Percentiles rank a stretch among this genome's conserved stretches.
These are phyloP conservation scores for Marmota monax DNA, from an alignment of 2,113 vertebrate species.

Conservation along the genomic window DNA sequence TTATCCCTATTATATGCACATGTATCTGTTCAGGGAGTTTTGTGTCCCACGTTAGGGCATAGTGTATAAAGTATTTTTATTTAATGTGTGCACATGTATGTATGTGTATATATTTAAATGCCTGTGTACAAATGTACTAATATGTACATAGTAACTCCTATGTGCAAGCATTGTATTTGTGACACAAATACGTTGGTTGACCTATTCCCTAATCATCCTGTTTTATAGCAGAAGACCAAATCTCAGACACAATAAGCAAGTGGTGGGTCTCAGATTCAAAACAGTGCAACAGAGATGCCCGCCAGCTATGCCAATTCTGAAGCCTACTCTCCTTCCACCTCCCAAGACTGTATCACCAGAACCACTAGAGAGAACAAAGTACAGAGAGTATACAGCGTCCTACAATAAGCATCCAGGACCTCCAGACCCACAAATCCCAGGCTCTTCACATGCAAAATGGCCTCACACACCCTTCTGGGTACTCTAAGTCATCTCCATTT, in stretches of 20 bases:
- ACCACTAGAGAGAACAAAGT: neutral
- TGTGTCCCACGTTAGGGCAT: neutral
- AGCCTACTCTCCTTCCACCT: neutral
- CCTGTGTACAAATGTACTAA: neutral
- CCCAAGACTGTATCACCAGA: neutral
- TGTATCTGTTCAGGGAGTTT: neutral
- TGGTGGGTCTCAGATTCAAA: neutral
- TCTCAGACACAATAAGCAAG: conserved; percentile 2
- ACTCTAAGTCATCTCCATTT: neutral
- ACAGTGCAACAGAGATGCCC: neutral
- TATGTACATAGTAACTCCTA: neutral
- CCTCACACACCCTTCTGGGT: too few relatives aligned
- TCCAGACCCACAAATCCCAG: too few relatives aligned
- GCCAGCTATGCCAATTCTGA: neutral
- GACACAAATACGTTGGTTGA: neutral
- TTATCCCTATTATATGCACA: neutral
- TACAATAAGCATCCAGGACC: too few relatives aligned
- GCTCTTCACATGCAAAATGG: neutral
- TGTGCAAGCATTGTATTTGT: neutral
- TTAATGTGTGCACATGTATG: neutral
- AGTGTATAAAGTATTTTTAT: neutral
- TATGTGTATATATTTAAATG: neutral
- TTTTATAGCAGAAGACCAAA: neutral
- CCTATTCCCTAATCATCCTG: neutral
- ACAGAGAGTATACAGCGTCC: neutral